A percentile compares a stretch with the other conserved stretches of the same genome.
Conservation (phyloP, 2,113 vertebrate species). For the Nothobranchius furzeri region DNA sequence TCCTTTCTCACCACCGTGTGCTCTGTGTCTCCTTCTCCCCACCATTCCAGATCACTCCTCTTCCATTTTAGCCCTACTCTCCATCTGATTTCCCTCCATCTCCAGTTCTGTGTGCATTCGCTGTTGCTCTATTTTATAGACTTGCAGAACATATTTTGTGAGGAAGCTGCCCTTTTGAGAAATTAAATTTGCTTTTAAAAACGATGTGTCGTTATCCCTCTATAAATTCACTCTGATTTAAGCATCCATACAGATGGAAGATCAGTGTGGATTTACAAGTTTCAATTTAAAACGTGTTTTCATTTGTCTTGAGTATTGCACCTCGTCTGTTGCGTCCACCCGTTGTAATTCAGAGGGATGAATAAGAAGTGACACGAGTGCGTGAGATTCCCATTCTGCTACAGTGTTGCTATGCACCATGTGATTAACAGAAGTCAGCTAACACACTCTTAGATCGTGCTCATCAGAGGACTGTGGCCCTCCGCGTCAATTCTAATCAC, state of each 20-base stretch:
- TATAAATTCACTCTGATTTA: conserved; percentile 47
- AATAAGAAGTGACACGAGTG: conserved; percentile 65
- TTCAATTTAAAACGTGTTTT: conserved; percentile 54
- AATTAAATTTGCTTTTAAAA: conserved; percentile 27
- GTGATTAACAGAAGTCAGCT: conserved; percentile 71
- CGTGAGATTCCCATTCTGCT: conserved; percentile 41
- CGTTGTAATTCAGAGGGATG: conserved; percentile 58
- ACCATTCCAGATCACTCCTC: not conserved
- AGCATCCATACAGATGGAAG: conserved; percentile 33
- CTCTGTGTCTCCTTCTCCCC: conserved; percentile 11
- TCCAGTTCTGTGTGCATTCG: conserved; percentile 7
- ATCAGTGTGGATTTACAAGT: conserved; percentile 32
- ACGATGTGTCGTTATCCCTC: conserved; percentile 19
- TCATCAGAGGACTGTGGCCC: conserved; percentile 46
- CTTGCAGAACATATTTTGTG: conserved; percentile 17
- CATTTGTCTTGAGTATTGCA: conserved; percentile 64
- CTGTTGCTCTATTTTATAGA: conserved; percentile 26
- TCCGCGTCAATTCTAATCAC: conserved; percentile 58
- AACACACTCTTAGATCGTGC: conserved; percentile 34
- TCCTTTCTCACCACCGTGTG: conserved; percentile 32
- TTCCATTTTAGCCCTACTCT: not conserved
- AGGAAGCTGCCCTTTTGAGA: conserved; percentile 25
- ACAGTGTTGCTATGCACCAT: conserved; percentile 34
- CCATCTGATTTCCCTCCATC: conserved; percentile 11
- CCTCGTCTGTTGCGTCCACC: conserved; percentile 58